Evolutionary conservation across 2,113 vertebrate genomes (phyloP).

Genomic region (sheep (Ovis aries)): DNA sequence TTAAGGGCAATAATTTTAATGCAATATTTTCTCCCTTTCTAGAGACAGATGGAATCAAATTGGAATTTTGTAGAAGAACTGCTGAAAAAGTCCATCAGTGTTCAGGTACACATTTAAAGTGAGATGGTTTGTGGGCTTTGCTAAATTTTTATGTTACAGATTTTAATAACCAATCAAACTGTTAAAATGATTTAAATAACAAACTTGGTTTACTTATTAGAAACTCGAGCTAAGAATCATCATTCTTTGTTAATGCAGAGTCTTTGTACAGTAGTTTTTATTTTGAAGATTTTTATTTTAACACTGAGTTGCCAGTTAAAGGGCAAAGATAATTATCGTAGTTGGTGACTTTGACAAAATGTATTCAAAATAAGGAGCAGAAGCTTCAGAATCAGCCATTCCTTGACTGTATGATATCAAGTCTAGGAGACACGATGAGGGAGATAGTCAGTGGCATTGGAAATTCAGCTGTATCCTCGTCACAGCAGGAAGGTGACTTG

Average conservation of each 20-base stretch:
- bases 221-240: not conserved
- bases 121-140: not conserved
- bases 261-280: constrained; percentile 51
- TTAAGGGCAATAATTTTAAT: constrained; percentile 25
- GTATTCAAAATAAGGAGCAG: constrained; percentile 79
- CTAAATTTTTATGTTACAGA: constrained; percentile 12
- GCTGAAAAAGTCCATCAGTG: constrained; percentile 85
- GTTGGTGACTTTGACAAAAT: constrained; percentile 77
- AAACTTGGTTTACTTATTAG: not conserved
- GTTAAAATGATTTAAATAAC: constrained; percentile 24
- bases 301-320: constrained; percentile 78
- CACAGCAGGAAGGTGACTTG: constrained; percentile 86
- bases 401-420: constrained; percentile 73
- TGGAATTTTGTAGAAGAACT: constrained; percentile 92
- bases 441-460: constrained; percentile 81
- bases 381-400: constrained; percentile 78
- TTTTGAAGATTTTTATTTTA: constrained; percentile 73
- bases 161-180: not conserved
- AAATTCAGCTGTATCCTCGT: constrained; percentile 83
- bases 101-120: constrained; percentile 82
- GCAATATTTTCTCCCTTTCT: constrained; percentile 62
- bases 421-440: constrained; percentile 79
- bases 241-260: constrained; percentile 11
- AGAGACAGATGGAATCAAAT: constrained; percentile 89
- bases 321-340: constrained; percentile 79